A percentile compares a stretch with the other conserved stretches of the same genome.
Conservation (phyloP, 2,113 vertebrate genomes). For the Chloebia gouldiae region DNA sequence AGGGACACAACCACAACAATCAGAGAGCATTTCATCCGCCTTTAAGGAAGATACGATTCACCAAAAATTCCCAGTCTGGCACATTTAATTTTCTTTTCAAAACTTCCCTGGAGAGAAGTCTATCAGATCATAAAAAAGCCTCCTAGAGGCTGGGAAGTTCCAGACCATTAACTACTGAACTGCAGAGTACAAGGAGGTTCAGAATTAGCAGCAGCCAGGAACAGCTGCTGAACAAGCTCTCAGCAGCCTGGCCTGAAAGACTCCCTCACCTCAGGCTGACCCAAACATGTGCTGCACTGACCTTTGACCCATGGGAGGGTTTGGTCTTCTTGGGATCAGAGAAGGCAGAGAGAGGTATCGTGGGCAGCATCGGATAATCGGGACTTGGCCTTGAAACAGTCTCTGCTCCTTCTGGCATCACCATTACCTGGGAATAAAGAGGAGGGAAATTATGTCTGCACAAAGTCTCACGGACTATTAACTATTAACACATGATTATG, state of each 20-base stretch:
- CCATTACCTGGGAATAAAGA: conserved; percentile 86
- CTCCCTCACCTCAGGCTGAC: not conserved
- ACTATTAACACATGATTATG: not conserved
- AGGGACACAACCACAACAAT: not conserved
- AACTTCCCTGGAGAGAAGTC: not conserved
- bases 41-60: not conserved
- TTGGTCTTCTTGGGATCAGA: conserved; percentile 99
- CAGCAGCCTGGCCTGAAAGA: not conserved
- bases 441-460: conserved; percentile 42
- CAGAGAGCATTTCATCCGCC: not conserved
- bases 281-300: conserved; percentile 70
- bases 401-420: conserved; percentile 95
- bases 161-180: not conserved
- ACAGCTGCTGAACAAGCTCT: not conserved
- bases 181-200: not conserved
- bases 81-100: not conserved
- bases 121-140: not conserved
- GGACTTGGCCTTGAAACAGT: conserved; percentile 93
- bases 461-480: not conserved
- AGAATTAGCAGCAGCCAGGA: not conserved
- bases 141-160: not conserved
- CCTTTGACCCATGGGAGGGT: conserved; percentile 95
- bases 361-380: conserved; percentile 97
- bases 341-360: conserved; percentile 97
- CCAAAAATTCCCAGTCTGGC: not conserved